A percentile compares a stretch with the other conserved stretches of the same genome.
phyloP scores from a whole-genome alignment of 2,113 vertebrate species.

The Eulacestoma nigropectus region DNA sequence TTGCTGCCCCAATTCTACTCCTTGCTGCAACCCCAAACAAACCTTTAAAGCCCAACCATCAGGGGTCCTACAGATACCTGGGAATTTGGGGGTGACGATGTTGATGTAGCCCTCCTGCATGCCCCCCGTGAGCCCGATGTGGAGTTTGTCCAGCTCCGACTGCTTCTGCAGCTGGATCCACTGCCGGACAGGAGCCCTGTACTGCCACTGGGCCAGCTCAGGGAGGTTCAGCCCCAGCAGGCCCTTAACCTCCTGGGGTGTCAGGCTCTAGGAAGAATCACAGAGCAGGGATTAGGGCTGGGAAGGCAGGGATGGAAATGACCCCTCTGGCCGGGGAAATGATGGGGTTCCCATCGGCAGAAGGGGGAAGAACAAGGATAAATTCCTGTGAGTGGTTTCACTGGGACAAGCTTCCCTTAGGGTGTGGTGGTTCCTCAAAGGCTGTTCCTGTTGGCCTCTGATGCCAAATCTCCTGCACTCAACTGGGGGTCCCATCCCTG shows the following conservation, averaged over 20 bases:
- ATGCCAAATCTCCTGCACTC: not conserved
- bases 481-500: not conserved
- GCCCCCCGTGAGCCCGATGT: slow-evolving; percentile 36
- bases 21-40: not conserved
- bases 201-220: not conserved
- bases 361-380: not conserved
- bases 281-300: not conserved
- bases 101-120: slow-evolving; percentile 62
- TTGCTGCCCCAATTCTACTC: not conserved
- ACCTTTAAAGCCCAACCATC: not conserved
- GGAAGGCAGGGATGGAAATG: not conserved
- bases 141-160: slow-evolving; percentile 31
- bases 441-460: not conserved
- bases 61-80: not conserved
- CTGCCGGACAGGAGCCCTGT: not conserved
- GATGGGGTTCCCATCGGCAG: not conserved
- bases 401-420: not conserved
- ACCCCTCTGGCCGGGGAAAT: not conserved
- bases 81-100: not conserved
- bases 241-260: not conserved
- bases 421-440: not conserved
- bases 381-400: not conserved
- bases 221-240: slow-evolving; percentile 49
- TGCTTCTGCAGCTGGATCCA: slow-evolving; percentile 60
- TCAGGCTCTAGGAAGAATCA: slow-evolving; percentile 50